Percentiles rank a stretch among this genome's conserved stretches.
phyloP scores from a whole-genome alignment of 2,797 vertebrate species.

The Darevskia nairensis region DNA sequence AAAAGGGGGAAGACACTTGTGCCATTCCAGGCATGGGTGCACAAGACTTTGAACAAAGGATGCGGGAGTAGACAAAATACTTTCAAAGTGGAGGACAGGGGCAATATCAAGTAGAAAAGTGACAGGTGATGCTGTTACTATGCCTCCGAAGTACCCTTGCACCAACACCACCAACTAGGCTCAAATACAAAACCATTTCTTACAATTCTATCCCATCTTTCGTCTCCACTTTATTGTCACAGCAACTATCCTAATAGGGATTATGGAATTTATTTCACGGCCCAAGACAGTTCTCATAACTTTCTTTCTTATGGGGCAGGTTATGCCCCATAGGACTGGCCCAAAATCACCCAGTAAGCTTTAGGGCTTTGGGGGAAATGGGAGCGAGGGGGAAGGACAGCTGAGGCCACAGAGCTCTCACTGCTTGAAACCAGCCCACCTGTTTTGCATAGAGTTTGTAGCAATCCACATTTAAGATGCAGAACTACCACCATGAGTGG shows the following conservation, averaged over 20 bases:
- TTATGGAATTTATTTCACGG: not conserved
- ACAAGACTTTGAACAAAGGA: not conserved
- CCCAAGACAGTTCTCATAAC: no score
- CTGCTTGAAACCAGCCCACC: not conserved
- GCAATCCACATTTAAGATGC: not conserved
- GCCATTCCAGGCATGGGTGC: not conserved
- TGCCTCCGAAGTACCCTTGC: not conserved
- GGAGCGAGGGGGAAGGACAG: no score
- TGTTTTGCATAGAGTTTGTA: not conserved
- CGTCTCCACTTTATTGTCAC: not conserved
- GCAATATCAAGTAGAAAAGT: not conserved
- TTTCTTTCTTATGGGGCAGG: not conserved
- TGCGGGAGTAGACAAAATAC: not conserved
- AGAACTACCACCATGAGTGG: not conserved
- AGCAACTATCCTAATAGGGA: not conserved
- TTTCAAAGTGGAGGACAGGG: not conserved
- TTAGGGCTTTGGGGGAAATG: not conserved
- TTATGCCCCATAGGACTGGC: not conserved
- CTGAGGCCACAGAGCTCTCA: not conserved
- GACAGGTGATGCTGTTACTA: not conserved
- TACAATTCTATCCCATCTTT: not conserved
- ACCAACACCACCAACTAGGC: not conserved
- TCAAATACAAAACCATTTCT: not conserved
- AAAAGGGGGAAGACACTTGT: not conserved
- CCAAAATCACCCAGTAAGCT: not conserved